A percentile compares a stretch with the other conserved stretches of the same genome.
These are phyloP conservation scores for Natrix natrix DNA, from an alignment of 2,797 vertebrate genomes.

Conservation along the genomic window DNA sequence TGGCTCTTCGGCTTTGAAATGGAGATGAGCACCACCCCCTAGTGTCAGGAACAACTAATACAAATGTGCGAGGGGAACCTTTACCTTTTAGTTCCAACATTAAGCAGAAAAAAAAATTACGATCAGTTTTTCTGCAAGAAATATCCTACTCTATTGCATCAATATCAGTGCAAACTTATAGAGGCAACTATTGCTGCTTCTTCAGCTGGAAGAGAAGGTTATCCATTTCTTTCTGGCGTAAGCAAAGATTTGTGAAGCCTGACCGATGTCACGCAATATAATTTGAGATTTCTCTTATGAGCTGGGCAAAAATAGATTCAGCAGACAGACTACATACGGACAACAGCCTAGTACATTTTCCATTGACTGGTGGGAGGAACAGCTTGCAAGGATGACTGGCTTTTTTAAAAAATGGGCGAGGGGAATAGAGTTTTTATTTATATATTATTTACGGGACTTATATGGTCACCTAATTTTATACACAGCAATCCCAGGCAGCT, in stretches of 20 bases:
- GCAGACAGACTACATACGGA: not conserved
- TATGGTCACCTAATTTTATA: not conserved
- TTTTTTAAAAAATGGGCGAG: not conserved
- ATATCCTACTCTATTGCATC: not conserved
- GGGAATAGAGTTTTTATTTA: not conserved
- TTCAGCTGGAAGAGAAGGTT: not conserved
- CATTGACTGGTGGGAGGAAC: constrained; percentile 27
- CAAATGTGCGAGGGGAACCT: too few relatives aligned
- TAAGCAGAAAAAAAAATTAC: not conserved
- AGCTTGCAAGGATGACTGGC: not conserved
- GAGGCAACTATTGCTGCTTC: too few relatives aligned
- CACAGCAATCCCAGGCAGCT: not conserved
- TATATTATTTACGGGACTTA: not conserved
- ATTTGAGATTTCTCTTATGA: not conserved
- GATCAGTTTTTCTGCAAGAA: not conserved
- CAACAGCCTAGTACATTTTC: not conserved
- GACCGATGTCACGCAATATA: not conserved
- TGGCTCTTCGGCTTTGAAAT: too few relatives aligned
- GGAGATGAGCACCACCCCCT: too few relatives aligned
- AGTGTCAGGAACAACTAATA: too few relatives aligned
- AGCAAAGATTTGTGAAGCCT: not conserved
- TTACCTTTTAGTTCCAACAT: not conserved
- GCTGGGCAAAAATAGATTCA: not conserved
- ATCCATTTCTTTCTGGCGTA: not conserved
- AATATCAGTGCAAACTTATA: not conserved